Conservation (phyloP, 2,888 invertebrate species). For the Glaucopsyche alexis region DNA sequence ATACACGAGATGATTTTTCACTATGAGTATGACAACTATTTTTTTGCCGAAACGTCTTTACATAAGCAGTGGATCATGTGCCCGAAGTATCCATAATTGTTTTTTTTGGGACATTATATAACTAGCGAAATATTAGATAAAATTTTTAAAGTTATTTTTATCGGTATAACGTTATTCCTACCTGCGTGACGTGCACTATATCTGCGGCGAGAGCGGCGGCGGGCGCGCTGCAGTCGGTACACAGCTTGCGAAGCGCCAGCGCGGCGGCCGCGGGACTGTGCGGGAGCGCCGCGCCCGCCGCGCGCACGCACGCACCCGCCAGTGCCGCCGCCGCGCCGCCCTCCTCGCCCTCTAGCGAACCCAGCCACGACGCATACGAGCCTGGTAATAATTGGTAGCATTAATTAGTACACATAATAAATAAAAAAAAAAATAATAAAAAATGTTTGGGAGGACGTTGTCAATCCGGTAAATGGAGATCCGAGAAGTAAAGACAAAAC, state of each 20-base stretch:
- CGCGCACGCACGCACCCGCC: slow-evolving; percentile 62
- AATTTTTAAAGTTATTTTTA: no score
- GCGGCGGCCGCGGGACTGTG: slow-evolving; percentile 89
- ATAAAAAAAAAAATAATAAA: neutral
- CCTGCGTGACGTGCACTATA: slow-evolving; percentile 84
- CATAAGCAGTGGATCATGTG: no score
- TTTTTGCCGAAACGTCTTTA: no score
- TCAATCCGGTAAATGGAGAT: no score
- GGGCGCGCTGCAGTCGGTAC: slow-evolving; percentile 88
- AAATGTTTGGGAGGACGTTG: no score
- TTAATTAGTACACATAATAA: no score
- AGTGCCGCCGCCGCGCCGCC: slow-evolving; percentile 46
- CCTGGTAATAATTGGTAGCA: slow-evolving; percentile 62
- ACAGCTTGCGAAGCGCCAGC: slow-evolving; percentile 92
- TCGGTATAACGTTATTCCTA: neutral
- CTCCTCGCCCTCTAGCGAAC: slow-evolving; percentile 49
- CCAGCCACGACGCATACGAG: slow-evolving; percentile 90
- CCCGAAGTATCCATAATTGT: no score
- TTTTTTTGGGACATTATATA: no score
- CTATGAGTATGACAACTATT: no score
- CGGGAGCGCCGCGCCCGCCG: slow-evolving; percentile 70
- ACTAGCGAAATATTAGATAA: no score
- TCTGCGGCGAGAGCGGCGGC: slow-evolving; percentile 88
- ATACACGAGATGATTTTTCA: no score
- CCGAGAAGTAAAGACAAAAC: no score